Evolutionary conservation across 2,113 vertebrate genomes (phyloP), one percentile per base, ranked within the genome.

Genomic region (Periophthalmodon schlosseri): DNA sequence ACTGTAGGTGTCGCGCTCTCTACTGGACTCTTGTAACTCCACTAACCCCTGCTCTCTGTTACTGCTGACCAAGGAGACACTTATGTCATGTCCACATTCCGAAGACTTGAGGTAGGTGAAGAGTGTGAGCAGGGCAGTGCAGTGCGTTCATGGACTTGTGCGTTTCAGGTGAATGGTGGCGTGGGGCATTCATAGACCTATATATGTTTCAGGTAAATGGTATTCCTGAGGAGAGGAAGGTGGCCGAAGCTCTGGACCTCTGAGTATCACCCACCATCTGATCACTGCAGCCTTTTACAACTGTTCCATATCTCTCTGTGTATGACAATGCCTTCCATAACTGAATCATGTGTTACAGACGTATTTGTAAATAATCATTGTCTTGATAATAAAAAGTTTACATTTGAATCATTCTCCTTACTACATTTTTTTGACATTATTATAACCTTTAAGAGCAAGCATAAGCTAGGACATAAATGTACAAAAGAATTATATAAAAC

Each of bases 171-270:
- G 16, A 3, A n/a, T 18, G 18, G 52, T 20, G 52, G 13, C 23
- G 12, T 23, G 57, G 1, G 3, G 16, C 13, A 64, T 73, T 21
- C 12, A 61, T 60, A 18, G 13, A 80, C 82, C 78, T 58, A 69
- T 82, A 12, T 75, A 0, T 28, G 0, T 92, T 87, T 72, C 84
- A 99, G 97, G 96, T 98, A 96, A 99, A 99, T 97, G 98, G 97
- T 96, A 99, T 98, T 94, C 97, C 97, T 99, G 98, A 99, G 91
- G 97, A 99, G 86, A 93, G 96, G 75, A 99, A 99, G 80, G 94
- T 99, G 86, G 97, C 96, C 0, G 96, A 99, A 91, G 97, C 96
- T 6, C 93, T 97, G 81, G 96, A 97, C 89, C 92, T 98, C 88
- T 99, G 95, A 95, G 82, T 81, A 57, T 69, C 56, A 58, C 57